Percentiles rank a stretch among this genome's conserved stretches.
These are phyloP conservation scores for Lasioglossum figueresi DNA, from an alignment of 2,888 invertebrate genomes.

Conservation along the genomic window DNA sequence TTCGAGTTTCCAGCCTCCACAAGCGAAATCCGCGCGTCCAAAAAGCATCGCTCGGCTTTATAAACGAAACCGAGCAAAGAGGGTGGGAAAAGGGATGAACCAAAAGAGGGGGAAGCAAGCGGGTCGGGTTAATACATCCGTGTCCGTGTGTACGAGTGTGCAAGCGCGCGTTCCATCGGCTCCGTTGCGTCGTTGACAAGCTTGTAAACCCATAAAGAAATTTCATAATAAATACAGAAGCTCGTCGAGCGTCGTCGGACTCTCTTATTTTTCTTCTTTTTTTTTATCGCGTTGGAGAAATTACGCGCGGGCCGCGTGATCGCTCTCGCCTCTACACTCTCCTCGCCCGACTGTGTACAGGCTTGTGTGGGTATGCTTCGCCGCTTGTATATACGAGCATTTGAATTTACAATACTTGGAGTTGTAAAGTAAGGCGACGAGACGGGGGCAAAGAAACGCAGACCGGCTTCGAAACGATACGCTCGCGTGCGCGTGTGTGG, in stretches of 20 bases:
- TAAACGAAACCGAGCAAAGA: not conserved
- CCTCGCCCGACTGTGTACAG: not conserved
- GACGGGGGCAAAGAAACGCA: slow-evolving; percentile 36
- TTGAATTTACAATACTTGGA: slow-evolving; percentile 79
- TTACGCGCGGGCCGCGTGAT: slow-evolving; percentile 53
- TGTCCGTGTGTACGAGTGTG: slow-evolving; percentile 3
- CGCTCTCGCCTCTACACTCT: slow-evolving; percentile 55
- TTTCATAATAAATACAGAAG: slow-evolving; percentile 82
- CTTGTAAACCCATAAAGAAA: slow-evolving; percentile 83
- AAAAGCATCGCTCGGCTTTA: not conserved
- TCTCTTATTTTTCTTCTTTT: slow-evolving; percentile 20
- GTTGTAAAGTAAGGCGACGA: slow-evolving; percentile 72
- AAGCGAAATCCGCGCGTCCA: not conserved
- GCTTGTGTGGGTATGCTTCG: not conserved
- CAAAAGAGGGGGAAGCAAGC: slow-evolving; percentile 15
- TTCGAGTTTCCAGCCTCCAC: not conserved
- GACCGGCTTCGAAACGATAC: slow-evolving; percentile 41
- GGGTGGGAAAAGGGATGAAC: not conserved
- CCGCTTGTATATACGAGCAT: slow-evolving; percentile 61
- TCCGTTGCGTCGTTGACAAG: slow-evolving; percentile 74
- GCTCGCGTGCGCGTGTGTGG: slow-evolving; percentile 37
- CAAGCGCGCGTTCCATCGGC: slow-evolving; percentile 45
- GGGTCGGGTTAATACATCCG: slow-evolving; percentile 56
- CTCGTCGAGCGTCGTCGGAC: slow-evolving; percentile 43
- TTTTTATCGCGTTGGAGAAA: slow-evolving; percentile 74